Base-by-base conservation (phyloP, 2,113 vertebrate species). In the Semnornis frantzii region DNA sequence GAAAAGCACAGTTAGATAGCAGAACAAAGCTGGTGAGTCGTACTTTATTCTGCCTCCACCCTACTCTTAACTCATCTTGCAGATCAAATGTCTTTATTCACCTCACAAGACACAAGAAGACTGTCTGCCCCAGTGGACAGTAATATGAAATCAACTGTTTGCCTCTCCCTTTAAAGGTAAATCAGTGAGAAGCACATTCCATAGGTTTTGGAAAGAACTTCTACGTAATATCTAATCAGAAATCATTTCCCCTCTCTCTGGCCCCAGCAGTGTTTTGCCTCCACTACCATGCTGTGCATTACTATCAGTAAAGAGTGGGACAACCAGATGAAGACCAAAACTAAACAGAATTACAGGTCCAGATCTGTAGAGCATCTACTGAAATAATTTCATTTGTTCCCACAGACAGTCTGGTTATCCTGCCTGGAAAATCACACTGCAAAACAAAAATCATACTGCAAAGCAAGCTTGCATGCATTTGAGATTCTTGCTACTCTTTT, bases 1-100 rank as follows among this genome's bases (percentile, higher is more conserved):
- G 59, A 91, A 95, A 91, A 59, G 59, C 39, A 82, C 74, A 90
- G 84, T 92, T 95, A 96, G 95, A 87, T 5, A 95, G 69, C 92
- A 96, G 85, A 97, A 94, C 79, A 96, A 97, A 92, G 82, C 80
- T 42, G 42, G 63, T 71, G 37, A 85, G 28, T 75, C 94, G 69
- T 95, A 68, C 39, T 76, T 95, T 75, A 55, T 65, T 89, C 80
- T 73, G 27, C 27, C 48, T 83, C 33, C 69, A 82, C 37, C 34
- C 63, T 78, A 18, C 44, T 63, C 52, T 87, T 77, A 81, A 60
- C 57, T 73, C 21, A 77, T 30, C 39, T 82, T 63, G 92, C 23
- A 87, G 63, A 82, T 74, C 65, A 94, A 89, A 72, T 24, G 23
- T 15, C 34, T 88, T 93, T 39, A 63, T 34, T 89, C 55, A 75